phyloP scores from a whole-genome alignment of 64 coral and sea anemone species.

The Pocillopora damicornis region DNA sequence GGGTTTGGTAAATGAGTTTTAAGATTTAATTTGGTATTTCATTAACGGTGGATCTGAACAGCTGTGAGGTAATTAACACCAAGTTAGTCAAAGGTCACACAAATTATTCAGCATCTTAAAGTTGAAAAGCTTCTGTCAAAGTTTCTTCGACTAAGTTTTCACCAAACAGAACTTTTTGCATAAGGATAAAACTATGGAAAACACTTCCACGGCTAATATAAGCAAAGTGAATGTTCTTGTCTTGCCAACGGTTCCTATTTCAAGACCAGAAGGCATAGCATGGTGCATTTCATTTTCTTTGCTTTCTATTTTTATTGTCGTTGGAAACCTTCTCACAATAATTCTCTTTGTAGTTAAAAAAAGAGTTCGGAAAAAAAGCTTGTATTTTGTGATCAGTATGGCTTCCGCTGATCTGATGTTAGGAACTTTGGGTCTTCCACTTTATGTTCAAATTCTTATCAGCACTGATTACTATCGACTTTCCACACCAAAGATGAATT shows the following conservation, averaged over 20 bases:
- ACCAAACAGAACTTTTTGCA: no score
- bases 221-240: no score
- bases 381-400: slow-evolving; percentile 16
- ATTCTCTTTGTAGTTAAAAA: neutral
- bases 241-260: neutral
- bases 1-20: no score
- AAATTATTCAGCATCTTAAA: no score
- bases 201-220: no score
- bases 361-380: neutral
- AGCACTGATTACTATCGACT: neutral
- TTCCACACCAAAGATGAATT: neutral
- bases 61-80: no score
- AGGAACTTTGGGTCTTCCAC: neutral
- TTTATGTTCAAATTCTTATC: neutral
- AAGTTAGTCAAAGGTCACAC: no score
- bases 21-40: no score
- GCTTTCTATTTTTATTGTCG: neutral
- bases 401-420: neutral
- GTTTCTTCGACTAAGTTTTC: no score
- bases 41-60: no score
- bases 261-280: neutral
- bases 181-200: no score
- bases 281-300: neutral
- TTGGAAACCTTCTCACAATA: neutral
- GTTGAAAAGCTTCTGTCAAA: no score